Base-by-base conservation (phyloP, 2,888 invertebrate species). In the Venustoraphidia nigricollis region DNA sequence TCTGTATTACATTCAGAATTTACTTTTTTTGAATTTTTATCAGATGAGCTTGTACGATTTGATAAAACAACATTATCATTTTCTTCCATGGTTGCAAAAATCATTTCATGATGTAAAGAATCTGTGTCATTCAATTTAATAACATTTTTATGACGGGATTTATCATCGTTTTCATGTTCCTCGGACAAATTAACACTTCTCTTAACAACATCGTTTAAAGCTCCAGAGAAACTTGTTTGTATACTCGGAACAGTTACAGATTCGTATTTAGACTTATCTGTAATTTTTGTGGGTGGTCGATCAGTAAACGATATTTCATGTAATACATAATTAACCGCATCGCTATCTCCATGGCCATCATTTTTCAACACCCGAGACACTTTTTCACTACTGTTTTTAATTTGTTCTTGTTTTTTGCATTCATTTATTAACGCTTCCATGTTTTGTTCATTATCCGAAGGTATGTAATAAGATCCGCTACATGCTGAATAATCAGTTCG, bases 401-500 rank as follows among this genome's bases (percentile, higher is more conserved):
- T 37, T 6, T 44, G 14, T 45, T 52, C 46, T 10, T 43, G 40
- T 48, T 50, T 50, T 17, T 42, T 57, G 41, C 60, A 60, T 49
- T 63, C 62, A 53, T 63, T 60, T n/a, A 61, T 58, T 17, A 65
- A 48, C n/a, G 58, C 50, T 27, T 58, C 60, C 49, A 57, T 58
- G 47, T 55, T 60, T 50, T 64, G 65, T 53, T 66, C 66, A 9
- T 55, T 59, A 52, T 66, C 66, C 0, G 64, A 64, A 9, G 66
- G 66, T 53, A 63, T 62, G 51, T 66, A 66, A 54, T 66, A 66
- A 0, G 65, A 65, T 52, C 27, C 17, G 27, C 64, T 65, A 2
- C 62, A 60, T 4, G 65, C 63, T 1, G 66, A 66, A 55, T 66
- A 66, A 58, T 66, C 66, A 0, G 66, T 66, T 2, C 59, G 58